phyloP scores from a whole-genome alignment of 30 jellyfish, hydroid and myxozoan genomes.

The Aurelia aurita region DNA sequence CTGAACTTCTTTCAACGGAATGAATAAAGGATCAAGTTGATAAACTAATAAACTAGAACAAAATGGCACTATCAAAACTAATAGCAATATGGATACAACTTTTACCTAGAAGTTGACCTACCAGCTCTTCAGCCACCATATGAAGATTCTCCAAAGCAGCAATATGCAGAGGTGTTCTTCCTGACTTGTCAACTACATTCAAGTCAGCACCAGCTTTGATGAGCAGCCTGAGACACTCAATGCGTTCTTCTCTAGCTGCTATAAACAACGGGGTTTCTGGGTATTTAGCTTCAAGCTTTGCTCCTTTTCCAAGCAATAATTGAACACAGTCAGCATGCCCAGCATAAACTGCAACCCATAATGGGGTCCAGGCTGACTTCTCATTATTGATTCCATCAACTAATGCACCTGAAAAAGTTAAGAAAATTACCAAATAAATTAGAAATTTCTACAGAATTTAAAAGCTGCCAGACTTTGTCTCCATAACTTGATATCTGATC shows the following conservation, averaged over 20 bases:
- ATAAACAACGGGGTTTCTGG: constrained; percentile 71
- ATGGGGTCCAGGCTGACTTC: constrained; percentile 62
- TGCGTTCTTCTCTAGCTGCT: constrained; percentile 61
- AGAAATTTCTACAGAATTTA: too few species aligned
- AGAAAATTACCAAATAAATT: too few species aligned
- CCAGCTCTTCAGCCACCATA: constrained; percentile 22
- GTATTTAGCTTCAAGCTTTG: constrained; percentile 37
- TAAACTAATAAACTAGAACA: too few species aligned
- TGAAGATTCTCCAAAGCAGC: constrained; percentile 11
- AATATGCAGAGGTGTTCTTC: constrained; percentile 42
- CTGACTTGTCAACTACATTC: constrained; percentile 13
- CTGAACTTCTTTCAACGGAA: too few species aligned
- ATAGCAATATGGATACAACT: background rate
- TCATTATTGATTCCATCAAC: constrained; percentile 50
- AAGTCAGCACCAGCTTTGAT: constrained; percentile 48
- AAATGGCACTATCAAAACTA: too few species aligned
- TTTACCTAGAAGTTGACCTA: background rate
- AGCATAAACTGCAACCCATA: constrained; percentile 77
- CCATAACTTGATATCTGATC: too few species aligned
- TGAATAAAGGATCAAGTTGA: too few species aligned
- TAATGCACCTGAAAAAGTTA: constrained; percentile 28
- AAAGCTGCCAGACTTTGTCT: too few species aligned
- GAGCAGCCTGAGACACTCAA: constrained; percentile 19
- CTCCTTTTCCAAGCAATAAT: constrained; percentile 36
- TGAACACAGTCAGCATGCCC: constrained; percentile 65